phyloP scores from a whole-genome alignment of 2,113 vertebrate species.

The Anser brachyrhynchus region DNA sequence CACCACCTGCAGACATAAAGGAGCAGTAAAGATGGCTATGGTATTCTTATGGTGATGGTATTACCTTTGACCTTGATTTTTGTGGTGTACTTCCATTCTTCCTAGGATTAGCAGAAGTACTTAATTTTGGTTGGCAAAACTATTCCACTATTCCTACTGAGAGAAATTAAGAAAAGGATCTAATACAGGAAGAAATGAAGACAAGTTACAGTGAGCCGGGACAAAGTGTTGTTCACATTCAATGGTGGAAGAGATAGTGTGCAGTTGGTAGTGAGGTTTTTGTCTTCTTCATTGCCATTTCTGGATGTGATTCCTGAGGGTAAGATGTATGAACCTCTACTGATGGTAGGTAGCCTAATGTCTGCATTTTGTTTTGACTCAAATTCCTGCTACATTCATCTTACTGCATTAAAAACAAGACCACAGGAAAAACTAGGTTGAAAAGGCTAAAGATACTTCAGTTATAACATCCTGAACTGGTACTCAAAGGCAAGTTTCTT shows the following conservation, averaged over 20 bases:
- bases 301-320: background rate
- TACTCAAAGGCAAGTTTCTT: background rate
- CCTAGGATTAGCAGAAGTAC: background rate
- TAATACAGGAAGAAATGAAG: background rate
- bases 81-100: background rate
- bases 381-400: background rate
- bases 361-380: background rate
- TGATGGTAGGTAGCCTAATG: background rate
- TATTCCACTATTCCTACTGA: background rate
- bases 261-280: background rate
- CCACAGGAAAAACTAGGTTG: background rate
- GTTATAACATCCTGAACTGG: background rate
- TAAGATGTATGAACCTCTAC: background rate
- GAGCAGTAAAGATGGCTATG: background rate
- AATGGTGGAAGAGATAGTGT: background rate
- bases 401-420: background rate
- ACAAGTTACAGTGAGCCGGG: background rate
- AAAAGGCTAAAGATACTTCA: background rate
- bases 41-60: background rate
- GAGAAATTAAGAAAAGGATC: background rate
- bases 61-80: background rate
- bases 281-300: background rate
- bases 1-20: background rate
- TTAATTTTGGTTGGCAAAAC: background rate
- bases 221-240: background rate